phyloP scores from a whole-genome alignment of 2,113 vertebrate genomes.

The Dolichallabes microphthalmus region DNA sequence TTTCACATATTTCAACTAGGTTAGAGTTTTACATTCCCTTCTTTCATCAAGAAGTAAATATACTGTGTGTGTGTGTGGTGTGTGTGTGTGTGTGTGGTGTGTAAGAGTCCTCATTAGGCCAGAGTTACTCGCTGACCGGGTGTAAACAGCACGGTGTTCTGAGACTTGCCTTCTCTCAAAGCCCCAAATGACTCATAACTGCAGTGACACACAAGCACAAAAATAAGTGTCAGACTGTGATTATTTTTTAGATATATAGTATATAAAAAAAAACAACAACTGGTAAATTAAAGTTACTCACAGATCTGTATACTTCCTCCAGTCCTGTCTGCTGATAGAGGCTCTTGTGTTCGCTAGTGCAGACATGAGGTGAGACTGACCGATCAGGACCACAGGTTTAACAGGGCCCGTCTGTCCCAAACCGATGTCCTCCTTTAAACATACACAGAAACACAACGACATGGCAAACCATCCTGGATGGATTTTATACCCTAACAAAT shows the following conservation, averaged over 20 bases:
- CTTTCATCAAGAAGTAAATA: neutral
- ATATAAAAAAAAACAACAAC: neutral
- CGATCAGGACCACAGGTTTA: slow-evolving; percentile 71
- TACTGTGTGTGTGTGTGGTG: neutral
- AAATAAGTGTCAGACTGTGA: neutral
- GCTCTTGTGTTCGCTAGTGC: slow-evolving; percentile 80
- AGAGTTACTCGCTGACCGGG: slow-evolving; percentile 89
- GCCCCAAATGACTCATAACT: slow-evolving; percentile 86
- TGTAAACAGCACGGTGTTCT: slow-evolving; percentile 67
- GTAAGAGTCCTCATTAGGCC: slow-evolving; percentile 69
- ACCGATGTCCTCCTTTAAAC: slow-evolving; percentile 73
- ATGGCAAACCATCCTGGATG: neutral
- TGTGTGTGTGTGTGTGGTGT: slow-evolving; percentile 6
- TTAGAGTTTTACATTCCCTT: neutral
- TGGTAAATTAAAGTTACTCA: slow-evolving; percentile 69
- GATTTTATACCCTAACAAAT: slow-evolving; percentile 9
- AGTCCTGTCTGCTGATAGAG: slow-evolving; percentile 84
- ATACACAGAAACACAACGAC: slow-evolving; percentile 44
- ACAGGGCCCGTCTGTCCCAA: slow-evolving; percentile 62
- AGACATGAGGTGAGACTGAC: slow-evolving; percentile 76
- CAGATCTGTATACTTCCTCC: slow-evolving; percentile 84
- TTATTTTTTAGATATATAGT: neutral
- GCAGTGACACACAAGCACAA: slow-evolving; percentile 14
- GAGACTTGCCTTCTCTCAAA: slow-evolving; percentile 74
- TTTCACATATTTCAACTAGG: neutral